These are phyloP conservation scores for Octodonta nipae DNA, from an alignment of 2,888 invertebrate genomes.

Conservation along the genomic window DNA sequence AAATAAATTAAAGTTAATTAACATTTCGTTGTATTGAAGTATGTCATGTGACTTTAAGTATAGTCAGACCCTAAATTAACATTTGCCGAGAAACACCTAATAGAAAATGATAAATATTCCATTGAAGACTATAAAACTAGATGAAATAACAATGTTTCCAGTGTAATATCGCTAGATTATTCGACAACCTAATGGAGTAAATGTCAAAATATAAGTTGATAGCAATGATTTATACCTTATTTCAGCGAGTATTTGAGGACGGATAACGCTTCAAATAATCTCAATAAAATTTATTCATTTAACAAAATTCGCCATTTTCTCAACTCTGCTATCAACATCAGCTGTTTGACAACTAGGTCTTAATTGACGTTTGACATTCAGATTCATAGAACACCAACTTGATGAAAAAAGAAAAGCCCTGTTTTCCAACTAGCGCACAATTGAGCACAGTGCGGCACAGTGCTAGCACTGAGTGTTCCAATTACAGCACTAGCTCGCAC, in stretches of 20 bases:
- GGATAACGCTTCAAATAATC: conserved; percentile 24
- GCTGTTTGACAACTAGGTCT: conserved; percentile 30
- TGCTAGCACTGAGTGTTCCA: too few relatives aligned
- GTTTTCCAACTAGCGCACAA: too few relatives aligned
- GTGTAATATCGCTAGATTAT: not conserved
- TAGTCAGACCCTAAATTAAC: conserved; percentile 2
- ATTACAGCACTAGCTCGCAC: too few relatives aligned
- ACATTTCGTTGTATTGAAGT: conserved; percentile 11
- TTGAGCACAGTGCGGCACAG: too few relatives aligned
- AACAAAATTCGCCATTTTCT: conserved; percentile 31
- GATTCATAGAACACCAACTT: too few relatives aligned
- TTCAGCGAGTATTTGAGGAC: conserved; percentile 18
- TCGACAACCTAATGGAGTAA: too few relatives aligned
- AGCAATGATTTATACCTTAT: conserved; percentile 13
- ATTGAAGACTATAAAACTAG: not conserved
- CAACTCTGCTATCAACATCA: conserved; percentile 29
- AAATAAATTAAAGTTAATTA: conserved; percentile 26
- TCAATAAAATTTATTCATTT: too few relatives aligned
- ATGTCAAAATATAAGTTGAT: too few relatives aligned
- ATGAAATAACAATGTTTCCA: not conserved
- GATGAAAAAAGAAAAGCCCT: too few relatives aligned
- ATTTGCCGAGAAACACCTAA: not conserved
- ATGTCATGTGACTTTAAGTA: conserved; percentile 17
- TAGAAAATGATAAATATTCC: conserved; percentile 11
- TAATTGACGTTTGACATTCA: too few relatives aligned